Percentiles rank a stretch among this genome's conserved stretches.
Conservation (phyloP, 2,888 invertebrate genomes). For the Byasa hedistus region DNA sequence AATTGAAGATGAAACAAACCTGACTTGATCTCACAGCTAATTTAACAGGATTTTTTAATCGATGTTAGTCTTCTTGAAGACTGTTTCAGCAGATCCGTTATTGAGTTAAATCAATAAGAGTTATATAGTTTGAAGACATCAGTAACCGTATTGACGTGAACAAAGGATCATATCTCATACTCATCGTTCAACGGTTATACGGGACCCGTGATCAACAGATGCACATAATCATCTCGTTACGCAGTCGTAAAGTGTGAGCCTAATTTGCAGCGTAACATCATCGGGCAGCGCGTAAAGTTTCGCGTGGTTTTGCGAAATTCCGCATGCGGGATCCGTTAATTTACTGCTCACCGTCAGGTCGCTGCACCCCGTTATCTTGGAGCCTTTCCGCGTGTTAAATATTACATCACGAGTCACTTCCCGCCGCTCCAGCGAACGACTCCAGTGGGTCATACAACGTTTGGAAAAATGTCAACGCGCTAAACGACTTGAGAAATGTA, state of each 20-base stretch:
- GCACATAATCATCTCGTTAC: conserved; percentile 4
- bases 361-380: conserved; percentile 26
- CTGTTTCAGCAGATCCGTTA: too few relatives aligned
- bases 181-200: conserved; percentile 11
- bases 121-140: too few relatives aligned
- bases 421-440: conserved; percentile 12
- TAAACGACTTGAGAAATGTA: background rate
- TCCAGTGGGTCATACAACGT: conserved; percentile 1
- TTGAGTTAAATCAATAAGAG: too few relatives aligned
- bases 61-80: too few relatives aligned
- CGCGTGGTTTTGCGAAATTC: conserved; percentile 32
- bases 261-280: conserved; percentile 23
- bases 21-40: too few relatives aligned
- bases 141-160: background rate
- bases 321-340: conserved; percentile 31
- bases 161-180: background rate
- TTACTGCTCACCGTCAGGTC: conserved; percentile 10
- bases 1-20: too few relatives aligned
- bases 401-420: conserved; percentile 24
- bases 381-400: conserved; percentile 25
- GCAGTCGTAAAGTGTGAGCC: conserved; percentile 20
- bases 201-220: conserved; percentile 9
- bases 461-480: conserved; percentile 1
- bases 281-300: conserved; percentile 21
- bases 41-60: too few relatives aligned